Base-by-base conservation (phyloP, 2,888 invertebrate species). In the Spilarctia lutea region DNA sequence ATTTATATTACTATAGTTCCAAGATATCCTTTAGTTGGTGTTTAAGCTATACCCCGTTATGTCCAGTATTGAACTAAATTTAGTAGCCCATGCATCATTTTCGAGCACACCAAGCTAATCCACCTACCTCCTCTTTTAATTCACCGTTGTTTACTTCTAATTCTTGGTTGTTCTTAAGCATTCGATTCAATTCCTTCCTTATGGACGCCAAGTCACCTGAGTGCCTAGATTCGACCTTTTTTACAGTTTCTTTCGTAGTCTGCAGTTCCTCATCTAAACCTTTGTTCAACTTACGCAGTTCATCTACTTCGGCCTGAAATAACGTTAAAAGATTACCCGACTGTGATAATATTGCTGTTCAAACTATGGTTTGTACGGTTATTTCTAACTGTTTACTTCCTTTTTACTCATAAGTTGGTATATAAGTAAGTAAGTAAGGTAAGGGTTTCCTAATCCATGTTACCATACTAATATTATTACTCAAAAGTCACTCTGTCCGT, bases 91-190 rank as follows among this genome's bases (percentile, higher is more conserved):
- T 20, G 27, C 45, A 45, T 68, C 1, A 30, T 30, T 63, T 18
- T 60, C 16, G 8, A 63, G 30, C 48, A 30, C 45, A 27, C 45
- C 11, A 68, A 68, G 35, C n/a, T 74, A 67, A 66, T 8, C 11
- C 52, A 86, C 93, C 85, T 90, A 97, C 97, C 95, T 97, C 97
- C 89, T 97, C 97, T 84, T 96, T 96, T 18, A 97, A 91, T 91
- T 97, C 97, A 75, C 97, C 96, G 83, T 97, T 97, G 45, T 97
- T 97, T 67, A 97, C 97, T 86, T 97, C 97, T 74, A 96, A 92
- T 74, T 97, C 97, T 86, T 97, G 95, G 77, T 96, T 94, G 82
- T 96, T 96, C 89, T 97, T 97, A 83, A 93, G 94, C 35, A 96
- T 83, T 73, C 96, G 94, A 65, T 90, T 92, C 71, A 97, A 90